Evolutionary conservation across 1,140 invertebrate species (phyloP).

Genomic region (Drosophila pallidifrons): DNA sequence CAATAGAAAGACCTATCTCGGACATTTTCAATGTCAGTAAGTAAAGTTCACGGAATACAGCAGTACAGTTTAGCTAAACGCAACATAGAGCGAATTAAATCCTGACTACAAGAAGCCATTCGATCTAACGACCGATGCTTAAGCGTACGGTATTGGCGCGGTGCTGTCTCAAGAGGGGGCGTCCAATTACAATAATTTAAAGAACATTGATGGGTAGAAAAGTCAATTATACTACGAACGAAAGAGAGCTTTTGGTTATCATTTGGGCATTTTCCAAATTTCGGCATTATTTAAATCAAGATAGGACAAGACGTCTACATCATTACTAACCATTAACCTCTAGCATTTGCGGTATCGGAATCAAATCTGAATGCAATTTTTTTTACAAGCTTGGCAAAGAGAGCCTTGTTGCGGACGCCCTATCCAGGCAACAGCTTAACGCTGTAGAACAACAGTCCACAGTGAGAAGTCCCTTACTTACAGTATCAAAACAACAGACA

Average conservation of each 20-base stretch:
- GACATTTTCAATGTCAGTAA: neutral
- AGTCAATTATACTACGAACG: neutral
- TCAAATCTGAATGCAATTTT: no score
- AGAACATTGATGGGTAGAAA: neutral
- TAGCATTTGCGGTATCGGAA: no score
- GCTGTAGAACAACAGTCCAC: conserved; percentile 19
- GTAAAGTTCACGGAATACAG: neutral
- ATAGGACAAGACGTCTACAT: neutral
- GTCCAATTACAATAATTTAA: neutral
- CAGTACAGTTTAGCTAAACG: neutral
- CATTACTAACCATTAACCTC: neutral
- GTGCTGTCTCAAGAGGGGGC: neutral
- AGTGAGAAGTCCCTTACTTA: conserved; percentile 6
- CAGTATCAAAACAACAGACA: conserved; percentile 12
- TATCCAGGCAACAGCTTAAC: neutral
- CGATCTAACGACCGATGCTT: no score
- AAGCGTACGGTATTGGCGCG: neutral
- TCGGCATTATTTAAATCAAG: no score
- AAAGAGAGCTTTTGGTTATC: neutral
- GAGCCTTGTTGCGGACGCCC: neutral
- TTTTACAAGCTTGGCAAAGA: no score
- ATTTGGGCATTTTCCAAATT: neutral
- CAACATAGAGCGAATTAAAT: no score
- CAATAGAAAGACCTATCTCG: conserved; percentile 11
- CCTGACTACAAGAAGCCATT: no score